A percentile compares a stretch with the other conserved stretches of the same genome.
These are phyloP conservation scores for Pseudococcus viburni DNA, from an alignment of 2,888 invertebrate genomes.

Conservation along the genomic window DNA sequence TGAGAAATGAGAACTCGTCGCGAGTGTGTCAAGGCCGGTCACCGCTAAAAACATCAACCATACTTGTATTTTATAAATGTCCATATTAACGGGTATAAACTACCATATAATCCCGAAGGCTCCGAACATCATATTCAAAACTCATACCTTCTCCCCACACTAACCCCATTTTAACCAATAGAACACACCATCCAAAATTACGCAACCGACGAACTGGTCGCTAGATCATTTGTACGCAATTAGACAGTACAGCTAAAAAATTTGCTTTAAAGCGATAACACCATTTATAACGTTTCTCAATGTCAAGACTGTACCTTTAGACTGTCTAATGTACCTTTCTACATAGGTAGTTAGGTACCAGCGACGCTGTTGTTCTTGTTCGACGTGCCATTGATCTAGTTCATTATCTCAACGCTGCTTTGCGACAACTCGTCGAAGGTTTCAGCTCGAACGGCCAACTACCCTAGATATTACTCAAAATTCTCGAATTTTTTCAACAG, in stretches of 20 bases:
- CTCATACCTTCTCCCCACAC: conserved; percentile 51
- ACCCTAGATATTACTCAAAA: background rate
- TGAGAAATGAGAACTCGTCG: conserved; percentile 65
- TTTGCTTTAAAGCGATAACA: conserved; percentile 40
- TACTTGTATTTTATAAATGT: conserved; percentile 65
- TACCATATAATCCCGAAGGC: conserved; percentile 61
- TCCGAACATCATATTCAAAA: conserved; percentile 61
- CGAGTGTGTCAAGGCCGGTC: conserved; percentile 66
- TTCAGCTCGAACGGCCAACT: background rate
- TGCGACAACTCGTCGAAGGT: background rate
- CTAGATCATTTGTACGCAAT: conserved; percentile 61
- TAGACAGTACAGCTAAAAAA: conserved; percentile 47
- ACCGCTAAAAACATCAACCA: conserved; percentile 65
- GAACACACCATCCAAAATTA: conserved; percentile 57
- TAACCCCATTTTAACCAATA: conserved; percentile 50
- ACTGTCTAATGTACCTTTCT: conserved; percentile 20
- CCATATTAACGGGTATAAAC: conserved; percentile 62
- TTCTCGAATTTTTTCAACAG: too few species aligned
- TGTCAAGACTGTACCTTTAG: conserved; percentile 59
- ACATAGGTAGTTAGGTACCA: background rate
- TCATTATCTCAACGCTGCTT: background rate
- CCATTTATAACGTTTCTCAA: conserved; percentile 49
- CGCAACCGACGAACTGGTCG: conserved; percentile 58
- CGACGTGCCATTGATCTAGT: conserved; percentile 48
- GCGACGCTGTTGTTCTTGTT: background rate